phyloP scores from a whole-genome alignment of 2,888 invertebrate species.

The Empis stercorea region DNA sequence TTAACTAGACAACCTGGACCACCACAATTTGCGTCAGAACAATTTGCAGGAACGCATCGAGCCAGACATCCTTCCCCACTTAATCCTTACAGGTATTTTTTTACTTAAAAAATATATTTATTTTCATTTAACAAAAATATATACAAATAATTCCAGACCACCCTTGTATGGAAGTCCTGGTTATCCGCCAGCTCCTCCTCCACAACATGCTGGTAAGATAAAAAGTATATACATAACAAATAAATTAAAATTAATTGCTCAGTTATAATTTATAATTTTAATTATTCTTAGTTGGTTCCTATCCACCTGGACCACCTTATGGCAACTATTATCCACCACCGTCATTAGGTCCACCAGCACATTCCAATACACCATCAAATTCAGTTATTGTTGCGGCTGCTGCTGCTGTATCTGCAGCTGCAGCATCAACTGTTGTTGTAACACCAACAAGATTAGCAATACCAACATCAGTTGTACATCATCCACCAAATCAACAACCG shows the following conservation, averaged over 20 bases:
- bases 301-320: constrained; percentile 4
- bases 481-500: constrained; percentile 17
- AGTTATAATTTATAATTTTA: neutral
- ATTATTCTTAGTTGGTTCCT: neutral
- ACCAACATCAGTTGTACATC: constrained; percentile 9
- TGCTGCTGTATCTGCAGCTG: constrained; percentile 23
- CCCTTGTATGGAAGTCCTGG: constrained; percentile 32
- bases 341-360: constrained; percentile 16
- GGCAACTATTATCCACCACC: constrained; percentile 9
- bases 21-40: constrained; percentile 12
- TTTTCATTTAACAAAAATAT: neutral
- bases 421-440: constrained; percentile 15
- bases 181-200: constrained; percentile 22
- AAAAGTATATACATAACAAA: neutral
- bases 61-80: constrained; percentile 11
- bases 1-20: constrained; percentile 4
- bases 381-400: constrained; percentile 19
- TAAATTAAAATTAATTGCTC: too few relatives aligned
- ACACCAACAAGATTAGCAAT: too few relatives aligned
- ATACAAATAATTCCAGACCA: constrained; percentile 17
- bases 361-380: constrained; percentile 20
- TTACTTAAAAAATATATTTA: neutral
- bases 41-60: constrained; percentile 8
- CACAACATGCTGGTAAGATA: constrained; percentile 4
- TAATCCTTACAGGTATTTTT: constrained; percentile 29